Conservation (phyloP, 2,113 vertebrate species). For the Echinops telfairi region DNA sequence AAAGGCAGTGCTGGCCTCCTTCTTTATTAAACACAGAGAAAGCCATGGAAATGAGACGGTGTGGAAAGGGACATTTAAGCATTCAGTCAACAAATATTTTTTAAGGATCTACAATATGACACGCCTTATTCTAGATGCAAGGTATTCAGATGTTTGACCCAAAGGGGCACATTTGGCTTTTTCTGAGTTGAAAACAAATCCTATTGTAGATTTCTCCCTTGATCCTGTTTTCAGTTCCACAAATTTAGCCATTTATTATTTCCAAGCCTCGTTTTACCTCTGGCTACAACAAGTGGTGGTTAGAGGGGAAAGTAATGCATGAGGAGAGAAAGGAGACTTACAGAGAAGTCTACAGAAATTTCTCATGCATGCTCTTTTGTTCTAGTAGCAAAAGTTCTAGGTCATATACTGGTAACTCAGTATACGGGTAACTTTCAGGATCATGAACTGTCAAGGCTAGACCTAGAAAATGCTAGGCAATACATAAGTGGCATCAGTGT, state of each 20-base stretch:
- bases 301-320: not conserved
- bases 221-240: not conserved
- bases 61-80: not conserved
- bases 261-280: not conserved
- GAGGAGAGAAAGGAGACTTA: not conserved
- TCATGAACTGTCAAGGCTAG: slow-evolving; percentile 15
- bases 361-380: not conserved
- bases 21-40: not conserved
- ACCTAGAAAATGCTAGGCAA: not conserved
- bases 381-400: not conserved
- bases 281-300: not conserved
- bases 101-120: not conserved
- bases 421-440: not conserved
- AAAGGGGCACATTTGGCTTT: not conserved
- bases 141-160: not conserved
- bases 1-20: not conserved
- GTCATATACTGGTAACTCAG: not conserved
- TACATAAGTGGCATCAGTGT: not conserved
- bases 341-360: not conserved
- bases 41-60: not conserved
- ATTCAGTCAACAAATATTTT: not conserved
- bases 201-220: not conserved
- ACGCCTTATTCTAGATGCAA: not conserved
- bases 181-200: not conserved
- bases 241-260: not conserved